phyloP scores from a whole-genome alignment of 2,888 invertebrate genomes.

The Xanthorhoe spadicearia region DNA sequence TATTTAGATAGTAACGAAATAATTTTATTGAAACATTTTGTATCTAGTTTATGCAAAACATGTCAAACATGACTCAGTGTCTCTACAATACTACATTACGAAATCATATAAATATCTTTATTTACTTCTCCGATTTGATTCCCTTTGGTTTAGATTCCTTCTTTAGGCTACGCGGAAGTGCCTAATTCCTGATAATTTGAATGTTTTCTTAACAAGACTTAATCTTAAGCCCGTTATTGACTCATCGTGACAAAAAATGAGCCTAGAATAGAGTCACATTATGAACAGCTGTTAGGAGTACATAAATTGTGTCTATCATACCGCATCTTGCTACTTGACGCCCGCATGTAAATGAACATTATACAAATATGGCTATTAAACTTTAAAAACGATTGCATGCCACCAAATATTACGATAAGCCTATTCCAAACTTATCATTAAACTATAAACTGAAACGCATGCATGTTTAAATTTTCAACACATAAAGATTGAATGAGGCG shows the following conservation, averaged over 20 bases:
- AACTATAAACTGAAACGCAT: no score
- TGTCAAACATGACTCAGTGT: background rate
- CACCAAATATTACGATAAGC: no score
- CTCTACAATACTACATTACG: background rate
- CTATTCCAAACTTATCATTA: no score
- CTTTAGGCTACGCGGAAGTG: conserved; percentile 32
- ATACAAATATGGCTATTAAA: conserved; percentile 6
- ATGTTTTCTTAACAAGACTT: conserved; percentile 38
- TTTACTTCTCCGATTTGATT: no score
- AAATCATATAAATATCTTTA: no score
- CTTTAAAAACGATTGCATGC: background rate
- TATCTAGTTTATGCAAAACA: no score
- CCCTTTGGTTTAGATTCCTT: no score
- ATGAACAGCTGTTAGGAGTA: conserved; percentile 38
- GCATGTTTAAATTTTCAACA: no score
- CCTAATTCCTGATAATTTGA: conserved; percentile 26
- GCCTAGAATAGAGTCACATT: conserved; percentile 40
- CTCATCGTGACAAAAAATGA: conserved; percentile 34
- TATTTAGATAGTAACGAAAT: no score
- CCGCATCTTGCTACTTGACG: conserved; percentile 17
- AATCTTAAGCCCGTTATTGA: conserved; percentile 37
- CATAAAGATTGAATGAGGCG: background rate
- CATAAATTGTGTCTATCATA: conserved; percentile 22
- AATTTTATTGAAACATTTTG: no score
- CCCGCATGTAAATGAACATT: conserved; percentile 16